These are phyloP conservation scores for Xyliphius kryptos DNA, from an alignment of 2,113 vertebrate genomes.

Conservation along the genomic window DNA sequence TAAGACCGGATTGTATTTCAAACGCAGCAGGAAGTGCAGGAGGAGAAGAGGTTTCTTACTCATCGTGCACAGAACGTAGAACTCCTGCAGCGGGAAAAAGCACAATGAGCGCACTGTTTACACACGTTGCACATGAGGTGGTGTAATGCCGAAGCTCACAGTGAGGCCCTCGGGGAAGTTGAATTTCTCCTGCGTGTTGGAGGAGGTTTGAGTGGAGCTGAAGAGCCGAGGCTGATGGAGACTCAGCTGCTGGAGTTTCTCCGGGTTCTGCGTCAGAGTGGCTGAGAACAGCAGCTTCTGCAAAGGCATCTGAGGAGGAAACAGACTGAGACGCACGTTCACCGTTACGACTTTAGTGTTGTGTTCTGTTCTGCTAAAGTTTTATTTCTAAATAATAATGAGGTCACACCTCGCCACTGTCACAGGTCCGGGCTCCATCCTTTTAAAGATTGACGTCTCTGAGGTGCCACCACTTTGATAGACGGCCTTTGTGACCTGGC, in stretches of 20 bases:
- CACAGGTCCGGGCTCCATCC: conserved; percentile 46
- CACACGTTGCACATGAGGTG: background rate
- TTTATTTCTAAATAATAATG: background rate
- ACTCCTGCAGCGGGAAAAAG: conserved; percentile 26
- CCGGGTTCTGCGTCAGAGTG: conserved; percentile 86
- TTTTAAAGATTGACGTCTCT: conserved; percentile 58
- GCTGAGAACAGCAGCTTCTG: conserved; percentile 96
- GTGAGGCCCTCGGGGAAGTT: conserved; percentile 76
- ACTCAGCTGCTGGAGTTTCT: conserved; percentile 84
- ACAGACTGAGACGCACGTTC: conserved; percentile 58
- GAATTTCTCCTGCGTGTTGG: conserved; percentile 53
- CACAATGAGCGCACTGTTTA: background rate
- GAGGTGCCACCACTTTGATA: conserved; percentile 44
- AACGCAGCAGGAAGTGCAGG: conserved; percentile 73
- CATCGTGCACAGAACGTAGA: conserved; percentile 78
- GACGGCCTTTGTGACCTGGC: conserved; percentile 72
- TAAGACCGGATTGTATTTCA: conserved; percentile 73
- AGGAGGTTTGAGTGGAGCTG: conserved; percentile 60
- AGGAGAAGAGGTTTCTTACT: conserved; percentile 79
- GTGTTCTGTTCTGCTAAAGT: background rate
- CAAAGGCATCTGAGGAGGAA: conserved; percentile 75
- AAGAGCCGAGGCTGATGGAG: conserved; percentile 87
- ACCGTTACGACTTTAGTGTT: background rate
- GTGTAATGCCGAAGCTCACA: conserved; percentile 55
- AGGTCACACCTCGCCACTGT: conserved; percentile 24